phyloP scores from a whole-genome alignment of 2,113 vertebrate genomes.

The Hymenochirus boettgeri region DNA sequence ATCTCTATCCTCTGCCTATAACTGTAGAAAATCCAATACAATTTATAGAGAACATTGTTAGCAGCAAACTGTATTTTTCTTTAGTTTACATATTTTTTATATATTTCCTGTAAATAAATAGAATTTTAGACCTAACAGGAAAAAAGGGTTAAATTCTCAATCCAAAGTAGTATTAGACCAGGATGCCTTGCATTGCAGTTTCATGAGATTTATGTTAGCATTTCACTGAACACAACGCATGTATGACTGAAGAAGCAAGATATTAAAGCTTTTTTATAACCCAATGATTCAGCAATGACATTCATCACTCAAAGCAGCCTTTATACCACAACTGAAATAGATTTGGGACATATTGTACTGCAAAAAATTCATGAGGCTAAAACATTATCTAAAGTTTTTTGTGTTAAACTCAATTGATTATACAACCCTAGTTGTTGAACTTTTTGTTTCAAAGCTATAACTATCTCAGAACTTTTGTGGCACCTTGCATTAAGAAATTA shows the following conservation, averaged over 20 bases:
- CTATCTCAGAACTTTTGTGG: background rate
- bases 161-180: slow-evolving; percentile 1
- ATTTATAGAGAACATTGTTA: no score
- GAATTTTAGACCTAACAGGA: background rate
- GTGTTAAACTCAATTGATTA: background rate
- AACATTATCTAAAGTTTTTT: slow-evolving; percentile 7
- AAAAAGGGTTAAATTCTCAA: background rate
- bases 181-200: slow-evolving; percentile 20
- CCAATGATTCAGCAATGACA: slow-evolving; percentile 41
- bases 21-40: no score
- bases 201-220: slow-evolving; percentile 29
- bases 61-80: no score
- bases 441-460: background rate
- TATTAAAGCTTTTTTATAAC: slow-evolving; percentile 41
- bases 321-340: slow-evolving; percentile 45
- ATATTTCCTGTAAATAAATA: background rate
- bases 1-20: no score
- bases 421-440: background rate
- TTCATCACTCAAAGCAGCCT: slow-evolving; percentile 40
- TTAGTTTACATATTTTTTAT: no score
- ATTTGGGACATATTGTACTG: slow-evolving; percentile 42
- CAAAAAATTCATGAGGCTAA: slow-evolving; percentile 16
- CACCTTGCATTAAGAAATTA: background rate
- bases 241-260: slow-evolving; percentile 30
- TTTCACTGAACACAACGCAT: slow-evolving; percentile 35